These are phyloP conservation scores for Pomacea canaliculata DNA, from an alignment of 2,888 invertebrate species.

Conservation along the genomic window DNA sequence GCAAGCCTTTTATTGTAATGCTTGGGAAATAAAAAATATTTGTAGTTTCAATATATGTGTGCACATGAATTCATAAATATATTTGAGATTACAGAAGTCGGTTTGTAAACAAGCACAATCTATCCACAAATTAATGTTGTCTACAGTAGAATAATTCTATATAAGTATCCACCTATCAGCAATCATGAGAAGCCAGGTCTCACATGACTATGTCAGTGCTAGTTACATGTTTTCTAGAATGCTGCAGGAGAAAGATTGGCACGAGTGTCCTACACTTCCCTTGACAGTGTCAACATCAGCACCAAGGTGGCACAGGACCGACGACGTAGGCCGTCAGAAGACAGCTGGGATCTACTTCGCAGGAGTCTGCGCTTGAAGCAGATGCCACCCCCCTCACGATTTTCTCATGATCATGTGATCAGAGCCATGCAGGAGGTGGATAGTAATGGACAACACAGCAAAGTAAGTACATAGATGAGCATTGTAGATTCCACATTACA, in stretches of 20 bases:
- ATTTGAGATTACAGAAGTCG: too few species aligned
- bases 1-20: too few species aligned
- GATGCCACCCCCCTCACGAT: conserved; percentile 41
- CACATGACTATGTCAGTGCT: too few species aligned
- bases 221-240: conserved; percentile 36
- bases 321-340: conserved; percentile 43
- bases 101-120: too few species aligned
- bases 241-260: conserved; percentile 50
- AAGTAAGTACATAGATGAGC: neutral
- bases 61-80: too few species aligned
- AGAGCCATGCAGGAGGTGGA: conserved; percentile 18
- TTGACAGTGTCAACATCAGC: conserved; percentile 53
- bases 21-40: too few species aligned
- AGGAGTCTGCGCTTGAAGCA: conserved; percentile 50
- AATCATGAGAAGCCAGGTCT: too few species aligned
- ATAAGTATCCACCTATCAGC: too few species aligned
- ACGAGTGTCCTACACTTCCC: conserved; percentile 49
- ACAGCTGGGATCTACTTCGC: conserved; percentile 56
- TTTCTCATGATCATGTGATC: conserved; percentile 47
- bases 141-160: too few species aligned
- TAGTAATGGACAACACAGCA: conserved; percentile 1
- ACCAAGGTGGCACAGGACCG: conserved; percentile 52
- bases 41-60: too few species aligned
- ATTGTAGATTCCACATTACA: too few species aligned
- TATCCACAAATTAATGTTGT: too few species aligned